phyloP scores from a whole-genome alignment of 1,140 invertebrate species.

The Platorchestia sp. region DNA sequence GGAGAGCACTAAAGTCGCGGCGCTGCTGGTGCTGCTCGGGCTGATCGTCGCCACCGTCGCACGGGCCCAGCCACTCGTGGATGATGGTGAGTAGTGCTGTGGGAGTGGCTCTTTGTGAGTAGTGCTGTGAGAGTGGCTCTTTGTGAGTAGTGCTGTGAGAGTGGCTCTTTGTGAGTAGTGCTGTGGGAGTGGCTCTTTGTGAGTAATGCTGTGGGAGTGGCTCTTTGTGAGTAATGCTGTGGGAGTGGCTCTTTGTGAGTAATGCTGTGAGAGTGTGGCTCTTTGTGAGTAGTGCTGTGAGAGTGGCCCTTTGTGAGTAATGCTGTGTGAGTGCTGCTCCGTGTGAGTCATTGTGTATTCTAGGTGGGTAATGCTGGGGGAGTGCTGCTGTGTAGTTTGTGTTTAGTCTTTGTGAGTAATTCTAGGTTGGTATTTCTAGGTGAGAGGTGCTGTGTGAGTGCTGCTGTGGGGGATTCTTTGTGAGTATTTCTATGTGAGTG shows the following conservation, averaged over 20 bases:
- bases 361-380: too few relatives aligned
- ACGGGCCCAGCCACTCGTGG: not conserved
- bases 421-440: not conserved
- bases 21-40: not conserved
- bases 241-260: not conserved
- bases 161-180: not conserved
- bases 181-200: not conserved
- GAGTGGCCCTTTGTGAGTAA: not conserved
- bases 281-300: not conserved
- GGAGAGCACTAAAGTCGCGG: not conserved
- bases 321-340: not conserved
- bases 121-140: not conserved
- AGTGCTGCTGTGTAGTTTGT: too few relatives aligned
- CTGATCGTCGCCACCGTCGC: not conserved
- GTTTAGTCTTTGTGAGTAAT: not conserved
- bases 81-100: not conserved
- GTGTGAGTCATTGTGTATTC: too few relatives aligned
- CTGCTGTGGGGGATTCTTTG: not conserved
- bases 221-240: not conserved
- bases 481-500: not conserved
- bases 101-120: not conserved
- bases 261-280: too few relatives aligned
- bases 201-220: not conserved
- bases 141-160: not conserved
- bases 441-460: not conserved